phyloP scores from a whole-genome alignment of 2,113 vertebrate species.

The Gopherus flavomarginatus region DNA sequence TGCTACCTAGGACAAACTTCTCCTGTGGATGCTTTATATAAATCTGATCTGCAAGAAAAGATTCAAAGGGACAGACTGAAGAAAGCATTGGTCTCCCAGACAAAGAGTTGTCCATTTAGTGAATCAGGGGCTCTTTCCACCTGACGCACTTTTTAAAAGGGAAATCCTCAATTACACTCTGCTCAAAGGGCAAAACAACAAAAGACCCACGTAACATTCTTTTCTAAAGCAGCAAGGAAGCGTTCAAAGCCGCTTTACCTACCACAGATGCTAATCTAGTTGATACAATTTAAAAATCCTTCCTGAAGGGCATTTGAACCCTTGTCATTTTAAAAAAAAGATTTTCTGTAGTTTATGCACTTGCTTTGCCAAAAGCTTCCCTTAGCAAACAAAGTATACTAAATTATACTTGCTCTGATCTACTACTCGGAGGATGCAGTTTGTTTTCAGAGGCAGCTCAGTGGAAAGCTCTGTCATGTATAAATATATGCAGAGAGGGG shows the following conservation, averaged over 20 bases:
- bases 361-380: slow-evolving; percentile 77
- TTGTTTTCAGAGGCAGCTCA: slow-evolving; percentile 59
- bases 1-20: slow-evolving; percentile 36
- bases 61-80: slow-evolving; percentile 79
- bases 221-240: slow-evolving; percentile 61
- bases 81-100: slow-evolving; percentile 69
- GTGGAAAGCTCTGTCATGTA: slow-evolving; percentile 40
- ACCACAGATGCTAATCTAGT: slow-evolving; percentile 75
- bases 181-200: slow-evolving; percentile 66
- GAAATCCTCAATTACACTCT: slow-evolving; percentile 79
- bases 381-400: slow-evolving; percentile 72
- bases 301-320: slow-evolving; percentile 70
- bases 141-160: slow-evolving; percentile 78
- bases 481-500: slow-evolving; percentile 6
- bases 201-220: slow-evolving; percentile 68
- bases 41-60: slow-evolving; percentile 71
- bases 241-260: slow-evolving; percentile 63
- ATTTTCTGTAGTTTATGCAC: slow-evolving; percentile 72
- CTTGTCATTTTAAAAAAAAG: slow-evolving; percentile 54
- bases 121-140: slow-evolving; percentile 76
- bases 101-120: slow-evolving; percentile 76
- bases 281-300: slow-evolving; percentile 70
- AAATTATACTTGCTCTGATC: slow-evolving; percentile 73
- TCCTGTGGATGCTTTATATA: slow-evolving; percentile 54
- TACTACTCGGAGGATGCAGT: slow-evolving; percentile 51